These are phyloP conservation scores for Altica lythri DNA, from an alignment of 2,888 invertebrate species.

Conservation along the genomic window DNA sequence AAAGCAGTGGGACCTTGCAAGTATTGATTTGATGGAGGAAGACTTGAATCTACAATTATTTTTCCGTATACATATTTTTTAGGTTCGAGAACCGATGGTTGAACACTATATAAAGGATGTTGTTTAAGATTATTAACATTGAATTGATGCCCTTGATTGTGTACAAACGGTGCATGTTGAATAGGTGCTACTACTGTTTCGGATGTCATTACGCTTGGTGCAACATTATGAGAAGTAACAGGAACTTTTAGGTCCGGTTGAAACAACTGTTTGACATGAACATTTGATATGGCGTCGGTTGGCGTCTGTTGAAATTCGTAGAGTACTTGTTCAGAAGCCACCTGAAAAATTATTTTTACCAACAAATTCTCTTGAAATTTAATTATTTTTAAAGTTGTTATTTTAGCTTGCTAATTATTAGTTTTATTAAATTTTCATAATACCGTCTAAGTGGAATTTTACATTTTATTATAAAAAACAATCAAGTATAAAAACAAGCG, in stretches of 20 bases:
- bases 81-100: conserved; percentile 35
- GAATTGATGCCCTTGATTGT: conserved; percentile 25
- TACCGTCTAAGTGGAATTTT: too few species aligned
- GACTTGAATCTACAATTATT: conserved; percentile 40
- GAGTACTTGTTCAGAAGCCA: conserved; percentile 50
- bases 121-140: conserved; percentile 31
- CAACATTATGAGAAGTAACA: not conserved
- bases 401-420: too few species aligned
- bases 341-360: conserved; percentile 37
- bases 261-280: conserved; percentile 41
- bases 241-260: conserved; percentile 16
- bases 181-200: conserved; percentile 42
- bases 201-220: conserved; percentile 10
- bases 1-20: conserved; percentile 12
- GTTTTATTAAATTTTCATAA: too few species aligned
- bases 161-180: conserved; percentile 44
- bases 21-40: conserved; percentile 11
- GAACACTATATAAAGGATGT: conserved; percentile 36
- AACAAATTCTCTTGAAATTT: too few species aligned
- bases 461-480: too few species aligned
- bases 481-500: too few species aligned
- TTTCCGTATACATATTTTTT: conserved; percentile 47
- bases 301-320: conserved; percentile 52
- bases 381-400: not conserved
- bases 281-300: conserved; percentile 48